Evolutionary conservation across 1,140 invertebrate genomes (phyloP), one percentile per base, ranked within the genome.

Genomic region (Trissolcus basalis): DNA sequence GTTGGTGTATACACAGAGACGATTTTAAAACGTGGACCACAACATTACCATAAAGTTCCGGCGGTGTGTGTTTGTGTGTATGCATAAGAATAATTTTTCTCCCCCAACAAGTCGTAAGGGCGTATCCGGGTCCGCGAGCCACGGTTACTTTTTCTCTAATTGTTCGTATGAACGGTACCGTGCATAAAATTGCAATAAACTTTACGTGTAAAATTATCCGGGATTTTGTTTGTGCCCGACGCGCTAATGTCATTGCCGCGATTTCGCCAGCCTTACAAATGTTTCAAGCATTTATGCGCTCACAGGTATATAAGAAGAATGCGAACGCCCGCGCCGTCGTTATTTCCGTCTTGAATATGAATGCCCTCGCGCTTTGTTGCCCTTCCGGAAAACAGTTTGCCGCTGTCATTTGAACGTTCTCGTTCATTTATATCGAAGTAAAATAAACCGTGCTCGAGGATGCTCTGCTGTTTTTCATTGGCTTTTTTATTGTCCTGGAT

Each of bases 111-210:
- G 9, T n/a, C 9, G 51, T 67, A 67, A 69, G 56, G 72, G 79
- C 72, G 80, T 79, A 27, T 27, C 19, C 19, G 19, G 19, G 19
- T 13, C 6, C 53, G 44, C 53, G 74, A 80, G 61, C 59, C 55
- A 69, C 60, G 70, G 81, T 76, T 75, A 64, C 71, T 78, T 70
- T 77, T 58, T 80, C 81, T 84, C 82, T 86, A 86, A 87, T 87
- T 86, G 85, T 81, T 83, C 83, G 81, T 81, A 78, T 79, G 82
- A 82, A 80, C 83, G 85, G 19, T 83, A 82, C 82, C 82, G 82
- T 81, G 85, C 82, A 87, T 87, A 87, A 87, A 86, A 82, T 86
- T 76, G 85, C 83, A 85, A 87, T 87, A 87, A 86, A 83, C 79
- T 81, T 80, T 73, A 74, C 76, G 48, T 53, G 72, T 36, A 58